Base-by-base conservation (phyloP, 2,888 invertebrate species). In the Drosophila fulvimacula region DNA sequence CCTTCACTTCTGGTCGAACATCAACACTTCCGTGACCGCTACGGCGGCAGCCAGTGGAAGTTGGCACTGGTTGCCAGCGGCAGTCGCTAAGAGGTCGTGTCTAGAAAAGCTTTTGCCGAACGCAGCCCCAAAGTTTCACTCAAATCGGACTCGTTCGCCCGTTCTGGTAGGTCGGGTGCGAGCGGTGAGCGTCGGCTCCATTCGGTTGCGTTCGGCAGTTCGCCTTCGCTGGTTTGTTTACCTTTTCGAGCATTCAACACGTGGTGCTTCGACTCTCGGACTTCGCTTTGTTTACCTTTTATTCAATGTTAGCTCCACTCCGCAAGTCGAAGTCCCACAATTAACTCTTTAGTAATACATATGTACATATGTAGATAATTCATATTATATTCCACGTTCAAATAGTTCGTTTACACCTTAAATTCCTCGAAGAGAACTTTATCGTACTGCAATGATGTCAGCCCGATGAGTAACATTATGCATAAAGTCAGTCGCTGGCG, bases 211-310 rank as follows among this genome's bases (percentile, higher is more conserved):
- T 55, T 73, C 68, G 71, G 69, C 21, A 44, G 21, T 6, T n/a
- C 42, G 19, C 32, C 21, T 21, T 57, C 60, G 70, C 56, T 65
- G 65, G 69, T 70, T 83, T 87, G 88, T 86, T 88, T 85, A 88
- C 73, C 71, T 81, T 75, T 70, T 55, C 55, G 21, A 7, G 24
- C 61, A 66, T 69, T 61, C 81, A 82, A 81, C 81, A 81, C 58
- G 81, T 79, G 73, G 79, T 60, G 64, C 13, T 21, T 17, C 15
- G n/a, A 10, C 41, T 30, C 59, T 44, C 41, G 34, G 38, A 36
- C 13, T 56, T 52, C n/a, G 34, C n/a, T 13, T 63, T 69, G 61
- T 75, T 73, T 80, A 71, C 61, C 30, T 59, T 42, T 15, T 15
- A 15, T 59, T 11, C 11, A 34, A 9, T 17, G 21, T 30, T 24